These are phyloP conservation scores for Graptemys geographica DNA, from an alignment of 2,797 vertebrate genomes.

Conservation along the genomic window DNA sequence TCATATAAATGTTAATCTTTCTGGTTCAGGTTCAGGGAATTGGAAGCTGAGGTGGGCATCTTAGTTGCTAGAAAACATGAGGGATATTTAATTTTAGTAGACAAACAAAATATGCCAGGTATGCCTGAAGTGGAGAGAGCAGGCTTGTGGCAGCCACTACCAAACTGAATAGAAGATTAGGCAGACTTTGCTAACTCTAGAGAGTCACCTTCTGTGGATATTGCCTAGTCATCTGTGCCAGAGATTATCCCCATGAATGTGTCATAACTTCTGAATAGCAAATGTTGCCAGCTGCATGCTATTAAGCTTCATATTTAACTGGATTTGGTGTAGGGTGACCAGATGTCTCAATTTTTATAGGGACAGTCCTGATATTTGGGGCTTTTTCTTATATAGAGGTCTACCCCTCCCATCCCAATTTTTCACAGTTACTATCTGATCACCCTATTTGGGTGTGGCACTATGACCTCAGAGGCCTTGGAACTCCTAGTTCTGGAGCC, in stretches of 20 bases:
- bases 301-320: no score
- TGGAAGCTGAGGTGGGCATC: background rate
- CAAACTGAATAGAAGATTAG: background rate
- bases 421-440: no score
- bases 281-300: no score
- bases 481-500: background rate
- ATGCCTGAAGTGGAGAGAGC: accelerated
- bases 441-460: no score
- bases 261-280: background rate
- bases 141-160: accelerated
- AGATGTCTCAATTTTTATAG: no score
- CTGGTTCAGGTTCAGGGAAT: background rate
- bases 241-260: no score
- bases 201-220: background rate
- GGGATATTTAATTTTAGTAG: background rate
- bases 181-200: background rate
- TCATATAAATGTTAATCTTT: background rate
- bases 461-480: background rate
- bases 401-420: no score
- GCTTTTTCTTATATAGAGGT: no score
- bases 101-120: background rate
- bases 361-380: no score
- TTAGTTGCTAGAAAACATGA: background rate
- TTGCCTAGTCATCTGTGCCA: background rate
- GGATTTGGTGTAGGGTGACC: no score